Evolutionary conservation across 2,113 vertebrate genomes (phyloP), one percentile per base, ranked within the genome.

Genomic region (Anoplopoma fimbria): DNA sequence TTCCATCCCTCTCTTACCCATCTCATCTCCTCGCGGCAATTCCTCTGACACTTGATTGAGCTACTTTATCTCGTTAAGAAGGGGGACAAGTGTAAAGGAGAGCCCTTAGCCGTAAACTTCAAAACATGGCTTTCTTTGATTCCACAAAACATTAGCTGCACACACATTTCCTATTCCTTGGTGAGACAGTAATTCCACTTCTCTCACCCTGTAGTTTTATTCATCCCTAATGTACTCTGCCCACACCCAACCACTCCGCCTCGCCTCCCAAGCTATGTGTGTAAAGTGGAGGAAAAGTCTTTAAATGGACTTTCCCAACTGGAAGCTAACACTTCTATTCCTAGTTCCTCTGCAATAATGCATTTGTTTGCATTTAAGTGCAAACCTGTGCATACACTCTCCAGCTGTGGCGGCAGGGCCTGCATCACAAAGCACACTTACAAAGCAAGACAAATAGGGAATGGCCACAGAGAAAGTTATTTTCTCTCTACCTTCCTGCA

Each of bases 21-120:
- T 75, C 74, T 61, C 29, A 27, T 79, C 83, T 87, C 72, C 82
- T 89, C 10, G 1, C 31, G 9, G 85, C 68, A 27, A 76, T 88
- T 88, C 74, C 84, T 87, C 68, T 88, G 87, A 91, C 83, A 85
- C 86, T 82, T 86, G 79, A 82, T 89, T 87, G 82, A 92, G 86
- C 83, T 72, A 38, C 92, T 93, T 87, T 87, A 88, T 92, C 84
- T 87, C 31, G 45, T 88, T 89, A 85, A 92, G 77, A 88, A 75
- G 75, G 64, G 72, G 75, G 83, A 84, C 81, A 53, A 82, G 65
- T 89, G 79, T 79, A 84, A 89, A 88, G 69, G 64, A 89, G 70
- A 83, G 81, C 68, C 81, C 62, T 74, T 55, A 77, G 69, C 70
- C 19, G 75, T 72, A 82, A 84, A 85, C 69, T 90, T 88, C 70